Conservation (phyloP, 2,797 vertebrate genomes). For the Trachurus trachurus region DNA sequence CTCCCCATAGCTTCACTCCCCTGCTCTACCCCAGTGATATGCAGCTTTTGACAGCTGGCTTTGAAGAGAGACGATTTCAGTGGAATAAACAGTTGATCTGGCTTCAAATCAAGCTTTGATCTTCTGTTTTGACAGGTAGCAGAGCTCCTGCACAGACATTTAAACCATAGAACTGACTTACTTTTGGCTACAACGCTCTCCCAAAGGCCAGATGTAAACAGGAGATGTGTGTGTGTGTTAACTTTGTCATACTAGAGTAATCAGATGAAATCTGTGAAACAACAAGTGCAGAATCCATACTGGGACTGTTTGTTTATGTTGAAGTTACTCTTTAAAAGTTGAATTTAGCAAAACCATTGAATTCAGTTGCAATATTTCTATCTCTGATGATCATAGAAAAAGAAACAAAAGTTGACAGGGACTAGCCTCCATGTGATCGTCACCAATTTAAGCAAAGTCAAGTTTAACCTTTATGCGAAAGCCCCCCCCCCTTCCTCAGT, state of each 20-base stretch:
- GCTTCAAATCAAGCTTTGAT: constrained; percentile 41
- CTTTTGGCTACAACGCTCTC: constrained; percentile 41
- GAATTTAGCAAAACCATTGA: background rate
- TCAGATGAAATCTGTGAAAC: constrained; percentile 31
- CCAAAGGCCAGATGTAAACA: constrained; percentile 45
- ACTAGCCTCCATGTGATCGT: constrained; percentile 49
- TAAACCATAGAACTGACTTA: constrained; percentile 19
- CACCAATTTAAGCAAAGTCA: constrained; percentile 80
- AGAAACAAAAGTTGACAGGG: background rate
- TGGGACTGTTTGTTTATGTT: background rate
- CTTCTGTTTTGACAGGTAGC: constrained; percentile 43
- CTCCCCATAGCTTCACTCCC: constrained; percentile 51
- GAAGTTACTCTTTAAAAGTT: background rate
- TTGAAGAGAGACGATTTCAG: constrained; percentile 26
- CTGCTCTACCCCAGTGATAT: constrained; percentile 47
- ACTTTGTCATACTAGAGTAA: constrained; percentile 21
- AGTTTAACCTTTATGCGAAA: constrained; percentile 84
- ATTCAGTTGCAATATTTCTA: background rate
- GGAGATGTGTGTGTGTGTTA: constrained; percentile 9
- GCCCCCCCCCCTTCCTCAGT: constrained; percentile 66
- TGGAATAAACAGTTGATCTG: constrained; percentile 32
- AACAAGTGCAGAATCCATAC: constrained; percentile 28
- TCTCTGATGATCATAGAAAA: background rate
- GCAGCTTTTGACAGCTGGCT: constrained; percentile 53
- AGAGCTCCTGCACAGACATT: constrained; percentile 19